A percentile compares a stretch with the other conserved stretches of the same genome.
phyloP scores from a whole-genome alignment of 2,113 vertebrate species.

The Xiphophorus couchianus region DNA sequence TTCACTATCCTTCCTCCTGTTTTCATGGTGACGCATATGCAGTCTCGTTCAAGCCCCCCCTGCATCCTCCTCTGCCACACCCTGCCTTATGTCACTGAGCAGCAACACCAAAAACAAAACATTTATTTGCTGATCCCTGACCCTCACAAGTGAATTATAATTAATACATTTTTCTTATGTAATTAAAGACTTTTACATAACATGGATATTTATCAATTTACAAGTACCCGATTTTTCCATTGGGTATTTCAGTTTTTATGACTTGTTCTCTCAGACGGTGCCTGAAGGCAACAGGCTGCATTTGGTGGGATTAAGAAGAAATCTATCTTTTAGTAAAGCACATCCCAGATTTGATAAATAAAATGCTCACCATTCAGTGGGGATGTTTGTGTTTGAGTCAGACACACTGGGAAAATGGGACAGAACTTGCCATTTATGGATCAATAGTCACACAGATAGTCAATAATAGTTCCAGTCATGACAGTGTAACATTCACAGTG shows the following conservation, averaged over 20 bases:
- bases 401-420: constrained; percentile 45
- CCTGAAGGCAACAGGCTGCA: constrained; percentile 19
- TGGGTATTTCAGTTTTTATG: background rate
- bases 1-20: constrained; percentile 56
- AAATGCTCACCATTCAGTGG: constrained; percentile 25
- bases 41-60: constrained; percentile 31
- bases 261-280: constrained; percentile 1
- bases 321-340: constrained; percentile 49
- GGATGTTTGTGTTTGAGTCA: constrained; percentile 19
- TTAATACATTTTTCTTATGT: background rate
- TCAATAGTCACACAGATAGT: constrained; percentile 59
- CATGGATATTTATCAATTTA: background rate
- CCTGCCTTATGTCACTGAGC: constrained; percentile 29
- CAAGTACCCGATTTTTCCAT: background rate
- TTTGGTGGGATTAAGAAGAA: constrained; percentile 56
- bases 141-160: background rate
- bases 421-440: constrained; percentile 35
- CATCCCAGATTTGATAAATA: constrained; percentile 63
- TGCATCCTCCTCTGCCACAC: constrained; percentile 24
- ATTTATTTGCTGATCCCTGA: constrained; percentile 5
- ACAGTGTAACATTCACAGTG: constrained; percentile 34
- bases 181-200: background rate
- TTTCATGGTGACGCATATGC: constrained; percentile 67
- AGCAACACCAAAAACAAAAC: constrained; percentile 38
- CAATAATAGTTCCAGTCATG: constrained; percentile 51